These are phyloP conservation scores for Marisa cornuarietis DNA, from an alignment of 1,140 invertebrate genomes.

Conservation along the genomic window DNA sequence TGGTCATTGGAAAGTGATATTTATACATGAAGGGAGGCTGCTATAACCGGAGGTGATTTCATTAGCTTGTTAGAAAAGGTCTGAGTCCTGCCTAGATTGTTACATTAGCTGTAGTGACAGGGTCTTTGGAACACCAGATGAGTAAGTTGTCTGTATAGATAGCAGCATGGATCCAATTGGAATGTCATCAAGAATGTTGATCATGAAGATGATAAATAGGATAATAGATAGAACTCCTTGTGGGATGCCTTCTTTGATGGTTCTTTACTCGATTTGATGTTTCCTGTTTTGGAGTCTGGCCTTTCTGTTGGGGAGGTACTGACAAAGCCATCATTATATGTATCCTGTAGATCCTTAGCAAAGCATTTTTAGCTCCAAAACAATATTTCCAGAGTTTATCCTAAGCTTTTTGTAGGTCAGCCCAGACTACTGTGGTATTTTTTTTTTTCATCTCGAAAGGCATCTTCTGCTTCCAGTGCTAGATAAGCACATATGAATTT, in stretches of 20 bases:
- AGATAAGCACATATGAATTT: background rate
- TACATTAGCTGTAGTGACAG: conserved; percentile 19
- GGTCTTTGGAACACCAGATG: conserved; percentile 27
- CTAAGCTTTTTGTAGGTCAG: conserved; percentile 6
- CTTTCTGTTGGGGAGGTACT: conserved; percentile 17
- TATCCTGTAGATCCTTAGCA: background rate
- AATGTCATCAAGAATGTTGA: conserved; percentile 21
- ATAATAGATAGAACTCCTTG: conserved; percentile 28
- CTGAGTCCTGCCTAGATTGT: background rate
- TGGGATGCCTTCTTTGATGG: conserved; percentile 19
- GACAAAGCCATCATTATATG: conserved; percentile 20
- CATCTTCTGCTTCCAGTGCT: conserved; percentile 3
- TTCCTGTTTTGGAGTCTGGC: conserved; percentile 7
- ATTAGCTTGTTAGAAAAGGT: no score
- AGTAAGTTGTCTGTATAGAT: conserved; percentile 27
- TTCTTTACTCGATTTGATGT: conserved; percentile 13
- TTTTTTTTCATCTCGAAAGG: background rate
- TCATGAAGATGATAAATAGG: conserved; percentile 33
- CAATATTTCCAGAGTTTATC: background rate
- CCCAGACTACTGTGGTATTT: background rate
- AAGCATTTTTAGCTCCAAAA: background rate
- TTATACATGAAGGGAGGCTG: no score
- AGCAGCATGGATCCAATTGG: conserved; percentile 11
- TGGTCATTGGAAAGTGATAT: no score
- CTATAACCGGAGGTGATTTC: no score